Conservation (phyloP, 2,113 vertebrate genomes). For the Eidolon helvum region DNA sequence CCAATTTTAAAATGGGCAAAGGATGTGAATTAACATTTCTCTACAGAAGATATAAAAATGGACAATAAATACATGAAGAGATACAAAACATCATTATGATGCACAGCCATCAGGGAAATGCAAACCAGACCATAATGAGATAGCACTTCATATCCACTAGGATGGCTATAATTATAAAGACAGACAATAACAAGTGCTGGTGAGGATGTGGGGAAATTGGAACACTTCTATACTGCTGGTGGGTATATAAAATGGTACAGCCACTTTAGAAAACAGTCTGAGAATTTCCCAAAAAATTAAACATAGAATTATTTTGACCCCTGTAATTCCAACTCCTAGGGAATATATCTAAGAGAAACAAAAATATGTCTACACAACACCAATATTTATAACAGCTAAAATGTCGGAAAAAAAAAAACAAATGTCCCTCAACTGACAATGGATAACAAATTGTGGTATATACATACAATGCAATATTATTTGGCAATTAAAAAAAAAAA, state of each 20-base stretch:
- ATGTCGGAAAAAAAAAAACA: slow-evolving; percentile 10
- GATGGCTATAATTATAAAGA: not conserved
- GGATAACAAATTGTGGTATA: not conserved
- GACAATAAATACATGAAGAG: not conserved
- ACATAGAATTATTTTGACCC: not conserved
- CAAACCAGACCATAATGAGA: not conserved
- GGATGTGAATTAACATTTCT: not conserved
- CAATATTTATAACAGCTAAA: not conserved
- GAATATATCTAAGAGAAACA: not conserved
- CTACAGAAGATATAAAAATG: not conserved
- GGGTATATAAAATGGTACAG: not conserved
- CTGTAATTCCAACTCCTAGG: not conserved
- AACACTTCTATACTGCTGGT: not conserved
- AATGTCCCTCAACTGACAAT: not conserved
- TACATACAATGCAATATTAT: not conserved
- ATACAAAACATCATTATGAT: not conserved
- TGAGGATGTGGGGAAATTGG: not conserved
- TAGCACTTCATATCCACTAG: not conserved
- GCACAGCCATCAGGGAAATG: not conserved
- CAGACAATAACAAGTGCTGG: not conserved
- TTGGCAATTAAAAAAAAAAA: not conserved
- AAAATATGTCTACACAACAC: not conserved
- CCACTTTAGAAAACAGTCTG: not conserved
- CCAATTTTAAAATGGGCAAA: slow-evolving; percentile 10
- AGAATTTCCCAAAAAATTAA: not conserved